Evolutionary conservation across 2,888 invertebrate genomes (phyloP).

Genomic region (Coenonympha glycerion): DNA sequence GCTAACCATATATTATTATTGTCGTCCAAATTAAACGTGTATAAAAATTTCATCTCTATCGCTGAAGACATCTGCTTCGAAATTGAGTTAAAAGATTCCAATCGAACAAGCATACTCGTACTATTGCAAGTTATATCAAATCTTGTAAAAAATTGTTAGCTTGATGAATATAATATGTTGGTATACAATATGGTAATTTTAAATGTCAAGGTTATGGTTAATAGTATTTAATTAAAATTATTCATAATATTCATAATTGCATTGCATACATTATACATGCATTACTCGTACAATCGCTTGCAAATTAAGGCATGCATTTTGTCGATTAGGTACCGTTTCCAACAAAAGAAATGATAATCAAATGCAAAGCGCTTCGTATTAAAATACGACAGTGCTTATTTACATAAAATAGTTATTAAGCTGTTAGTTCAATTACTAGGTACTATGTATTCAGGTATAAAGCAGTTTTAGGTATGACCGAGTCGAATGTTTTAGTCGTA

Average conservation of each 20-base stretch:
- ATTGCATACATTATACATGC: constrained; percentile 10
- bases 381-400: constrained; percentile 7
- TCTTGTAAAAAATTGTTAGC: no score
- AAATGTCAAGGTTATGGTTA: background rate
- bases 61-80: no score
- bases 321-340: constrained; percentile 13
- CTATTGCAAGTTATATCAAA: no score
- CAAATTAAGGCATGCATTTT: constrained; percentile 16
- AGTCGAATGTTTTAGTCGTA: background rate
- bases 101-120: no score
- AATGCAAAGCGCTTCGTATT: constrained; percentile 9
- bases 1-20: no score
- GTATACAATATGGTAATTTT: background rate
- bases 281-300: constrained; percentile 12
- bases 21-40: no score
- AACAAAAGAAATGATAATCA: constrained; percentile 9
- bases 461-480: background rate
- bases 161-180: no score
- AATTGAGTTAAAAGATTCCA: no score
- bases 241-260: background rate
- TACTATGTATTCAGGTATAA: background rate
- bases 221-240: background rate
- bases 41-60: no score
- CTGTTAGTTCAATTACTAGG: constrained; percentile 1
- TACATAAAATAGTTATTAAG: constrained; percentile 16